A percentile compares a stretch with the other conserved stretches of the same genome.
These are phyloP conservation scores for Ditula angustiorana DNA, from an alignment of 2,888 invertebrate genomes.

Conservation along the genomic window DNA sequence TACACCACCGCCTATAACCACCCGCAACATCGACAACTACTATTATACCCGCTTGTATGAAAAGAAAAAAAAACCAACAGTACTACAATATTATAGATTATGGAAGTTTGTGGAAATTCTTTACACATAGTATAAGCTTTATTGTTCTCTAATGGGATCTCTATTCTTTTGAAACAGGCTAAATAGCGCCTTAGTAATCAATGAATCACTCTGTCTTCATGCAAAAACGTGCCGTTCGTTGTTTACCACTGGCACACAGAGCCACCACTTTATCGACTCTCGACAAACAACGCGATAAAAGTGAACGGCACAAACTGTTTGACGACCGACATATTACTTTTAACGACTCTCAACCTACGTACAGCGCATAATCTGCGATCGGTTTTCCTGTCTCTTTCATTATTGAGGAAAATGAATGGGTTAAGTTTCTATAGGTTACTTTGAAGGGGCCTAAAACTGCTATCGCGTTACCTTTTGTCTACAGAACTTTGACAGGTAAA, in stretches of 20 bases:
- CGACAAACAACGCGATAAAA: constrained; percentile 17
- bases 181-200: neutral
- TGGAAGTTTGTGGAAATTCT: no score
- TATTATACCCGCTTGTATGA: no score
- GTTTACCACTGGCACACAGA: constrained; percentile 2
- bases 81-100: no score
- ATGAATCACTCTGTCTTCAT: neutral
- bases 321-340: constrained; percentile 16
- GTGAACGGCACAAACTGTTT: constrained; percentile 1
- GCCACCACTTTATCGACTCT: constrained; percentile 1
- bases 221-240: neutral
- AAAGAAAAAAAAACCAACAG: no score
- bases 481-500: no score
- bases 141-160: no score
- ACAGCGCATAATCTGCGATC: neutral
- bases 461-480: no score
- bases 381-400: constrained; percentile 1
- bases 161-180: no score
- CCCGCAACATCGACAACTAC: no score
- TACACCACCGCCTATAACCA: no score
- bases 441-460: no score
- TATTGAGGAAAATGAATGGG: neutral
- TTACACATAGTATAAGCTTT: no score
- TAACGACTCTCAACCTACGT: neutral
- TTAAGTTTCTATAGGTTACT: neutral